Conservation (phyloP, 1,140 invertebrate genomes). For the Plodia interpunctella region DNA sequence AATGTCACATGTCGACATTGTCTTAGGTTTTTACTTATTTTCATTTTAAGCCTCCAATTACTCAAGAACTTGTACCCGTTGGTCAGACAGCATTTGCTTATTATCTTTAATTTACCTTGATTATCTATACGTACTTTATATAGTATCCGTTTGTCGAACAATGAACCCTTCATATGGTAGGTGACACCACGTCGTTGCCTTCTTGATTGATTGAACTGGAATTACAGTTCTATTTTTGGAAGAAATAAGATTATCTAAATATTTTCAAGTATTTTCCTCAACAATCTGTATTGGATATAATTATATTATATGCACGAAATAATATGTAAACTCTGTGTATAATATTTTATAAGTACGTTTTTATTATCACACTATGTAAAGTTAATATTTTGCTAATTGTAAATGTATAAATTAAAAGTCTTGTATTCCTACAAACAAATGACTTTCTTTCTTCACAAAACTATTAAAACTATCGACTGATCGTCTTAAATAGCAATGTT, state of each 20-base stretch:
- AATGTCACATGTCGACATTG: slow-evolving; percentile 32
- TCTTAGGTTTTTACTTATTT: slow-evolving; percentile 11
- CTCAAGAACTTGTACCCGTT: not conserved
- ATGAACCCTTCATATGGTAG: slow-evolving; percentile 6
- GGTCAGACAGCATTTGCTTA: not conserved
- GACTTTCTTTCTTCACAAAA: no score
- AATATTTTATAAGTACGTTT: no score
- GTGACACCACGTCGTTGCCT: slow-evolving; percentile 15
- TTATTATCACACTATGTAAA: no score
- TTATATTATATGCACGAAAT: no score
- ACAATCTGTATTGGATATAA: no score
- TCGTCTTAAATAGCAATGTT: no score
- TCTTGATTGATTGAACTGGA: slow-evolving; percentile 20
- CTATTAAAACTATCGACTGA: no score
- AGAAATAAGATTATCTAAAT: not conserved
- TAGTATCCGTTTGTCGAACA: slow-evolving; percentile 1
- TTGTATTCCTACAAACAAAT: no score
- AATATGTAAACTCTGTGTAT: no score
- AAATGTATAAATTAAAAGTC: no score
- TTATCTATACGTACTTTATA: not conserved
- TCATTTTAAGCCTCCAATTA: not conserved
- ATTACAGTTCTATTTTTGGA: slow-evolving; percentile 14
- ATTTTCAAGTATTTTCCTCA: no score
- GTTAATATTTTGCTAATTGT: no score
- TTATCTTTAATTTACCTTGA: not conserved